These are phyloP conservation scores for Alaudala cheleensis DNA, from an alignment of 2,113 vertebrate species.

Conservation along the genomic window DNA sequence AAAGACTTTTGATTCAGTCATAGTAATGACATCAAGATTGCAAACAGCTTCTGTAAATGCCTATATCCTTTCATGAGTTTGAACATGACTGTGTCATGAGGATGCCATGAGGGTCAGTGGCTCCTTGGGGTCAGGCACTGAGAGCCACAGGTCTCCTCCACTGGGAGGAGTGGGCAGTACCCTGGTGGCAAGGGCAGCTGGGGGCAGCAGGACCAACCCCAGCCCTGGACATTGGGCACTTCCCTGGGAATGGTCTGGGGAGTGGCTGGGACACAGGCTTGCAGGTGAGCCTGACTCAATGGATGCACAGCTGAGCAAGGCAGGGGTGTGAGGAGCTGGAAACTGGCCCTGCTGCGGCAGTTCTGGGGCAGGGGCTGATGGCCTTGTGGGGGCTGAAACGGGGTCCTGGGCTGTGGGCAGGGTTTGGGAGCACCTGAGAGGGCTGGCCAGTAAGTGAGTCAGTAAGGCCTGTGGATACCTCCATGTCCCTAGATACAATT, in stretches of 20 bases:
- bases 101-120: neutral
- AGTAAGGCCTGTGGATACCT: neutral
- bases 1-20: neutral
- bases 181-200: neutral
- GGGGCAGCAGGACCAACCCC: neutral
- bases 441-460: neutral
- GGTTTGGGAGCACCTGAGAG: no score
- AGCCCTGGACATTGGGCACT: rapidly evolving
- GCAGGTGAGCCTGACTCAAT: rapidly evolving
- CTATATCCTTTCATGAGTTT: neutral
- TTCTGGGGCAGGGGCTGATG: neutral
- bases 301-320: neutral
- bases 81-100: neutral
- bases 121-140: neutral
- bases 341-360: neutral
- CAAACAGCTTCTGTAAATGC: neutral
- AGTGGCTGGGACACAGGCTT: neutral
- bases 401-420: no score
- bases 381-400: rapidly evolving
- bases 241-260: neutral
- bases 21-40: neutral
- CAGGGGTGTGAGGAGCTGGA: neutral
- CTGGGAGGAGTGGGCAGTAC: neutral
- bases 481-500: neutral
- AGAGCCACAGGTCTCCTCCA: neutral